Percentiles rank a stretch among this genome's conserved stretches.
These are phyloP conservation scores for Trissolcus japonicus DNA, from an alignment of 2,888 invertebrate species.

Conservation along the genomic window DNA sequence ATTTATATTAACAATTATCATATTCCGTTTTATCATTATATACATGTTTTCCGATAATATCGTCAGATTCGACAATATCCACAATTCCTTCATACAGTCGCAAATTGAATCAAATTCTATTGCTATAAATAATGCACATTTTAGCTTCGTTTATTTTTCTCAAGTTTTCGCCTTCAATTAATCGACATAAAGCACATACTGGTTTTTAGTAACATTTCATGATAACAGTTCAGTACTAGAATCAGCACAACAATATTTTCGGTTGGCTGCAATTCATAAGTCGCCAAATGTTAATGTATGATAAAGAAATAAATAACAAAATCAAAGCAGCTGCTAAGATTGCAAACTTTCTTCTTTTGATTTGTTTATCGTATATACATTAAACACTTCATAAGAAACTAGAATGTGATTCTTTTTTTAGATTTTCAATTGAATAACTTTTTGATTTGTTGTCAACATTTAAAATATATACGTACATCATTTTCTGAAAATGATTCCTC, in stretches of 20 bases:
- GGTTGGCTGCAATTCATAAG: no score
- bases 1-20: neutral
- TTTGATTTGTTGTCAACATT: neutral
- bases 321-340: no score
- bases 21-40: neutral
- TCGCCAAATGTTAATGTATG: no score
- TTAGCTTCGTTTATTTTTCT: neutral
- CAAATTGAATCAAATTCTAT: neutral
- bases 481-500: neutral
- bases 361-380: conserved; percentile 5
- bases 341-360: neutral
- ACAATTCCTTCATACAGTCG: conserved; percentile 4
- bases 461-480: neutral
- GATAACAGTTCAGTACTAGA: no score
- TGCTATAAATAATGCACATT: neutral
- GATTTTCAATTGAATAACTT: no score
- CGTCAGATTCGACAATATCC: neutral
- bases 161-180: no score
- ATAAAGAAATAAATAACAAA: no score
- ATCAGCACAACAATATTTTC: no score
- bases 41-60: neutral
- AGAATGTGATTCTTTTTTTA: conserved; percentile 15
- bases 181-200: no score
- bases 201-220: no score
- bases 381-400: conserved; percentile 16